Evolutionary conservation across 2,888 invertebrate genomes (phyloP).

Genomic region (Pseudococcus longispinus): DNA sequence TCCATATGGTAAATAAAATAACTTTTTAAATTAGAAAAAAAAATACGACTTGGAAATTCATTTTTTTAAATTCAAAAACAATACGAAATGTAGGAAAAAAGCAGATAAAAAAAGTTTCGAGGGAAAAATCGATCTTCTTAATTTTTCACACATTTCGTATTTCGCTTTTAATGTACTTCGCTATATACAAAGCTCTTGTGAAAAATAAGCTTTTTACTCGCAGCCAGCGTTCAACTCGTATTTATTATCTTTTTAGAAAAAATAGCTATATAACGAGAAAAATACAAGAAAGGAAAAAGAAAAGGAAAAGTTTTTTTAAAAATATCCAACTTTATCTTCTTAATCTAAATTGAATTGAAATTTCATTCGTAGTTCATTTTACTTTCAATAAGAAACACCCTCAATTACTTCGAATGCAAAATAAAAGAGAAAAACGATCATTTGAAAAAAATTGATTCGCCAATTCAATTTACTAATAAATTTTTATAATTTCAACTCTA

Average conservation of each 20-base stretch:
- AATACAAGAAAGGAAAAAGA: background rate
- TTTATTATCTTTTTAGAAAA: background rate
- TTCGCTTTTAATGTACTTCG: background rate
- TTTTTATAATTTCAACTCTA: background rate
- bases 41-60: too few species aligned
- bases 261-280: background rate
- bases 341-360: conserved; percentile 8
- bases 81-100: background rate
- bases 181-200: background rate
- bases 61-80: background rate
- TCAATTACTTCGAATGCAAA: background rate
- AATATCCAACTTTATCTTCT: conserved; percentile 19
- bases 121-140: background rate
- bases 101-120: background rate
- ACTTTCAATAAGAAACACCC: background rate
- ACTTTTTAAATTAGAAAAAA: background rate
- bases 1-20: background rate
- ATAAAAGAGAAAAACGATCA: background rate
- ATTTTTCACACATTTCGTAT: background rate
- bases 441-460: background rate
- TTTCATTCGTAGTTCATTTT: background rate
- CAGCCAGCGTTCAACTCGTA: background rate
- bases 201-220: conserved; percentile 7
- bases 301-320: background rate
- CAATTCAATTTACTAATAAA: background rate